Evolutionary conservation across 1,140 invertebrate genomes (phyloP), one percentile per base, ranked within the genome.

Genomic region (Drusus annulatus): DNA sequence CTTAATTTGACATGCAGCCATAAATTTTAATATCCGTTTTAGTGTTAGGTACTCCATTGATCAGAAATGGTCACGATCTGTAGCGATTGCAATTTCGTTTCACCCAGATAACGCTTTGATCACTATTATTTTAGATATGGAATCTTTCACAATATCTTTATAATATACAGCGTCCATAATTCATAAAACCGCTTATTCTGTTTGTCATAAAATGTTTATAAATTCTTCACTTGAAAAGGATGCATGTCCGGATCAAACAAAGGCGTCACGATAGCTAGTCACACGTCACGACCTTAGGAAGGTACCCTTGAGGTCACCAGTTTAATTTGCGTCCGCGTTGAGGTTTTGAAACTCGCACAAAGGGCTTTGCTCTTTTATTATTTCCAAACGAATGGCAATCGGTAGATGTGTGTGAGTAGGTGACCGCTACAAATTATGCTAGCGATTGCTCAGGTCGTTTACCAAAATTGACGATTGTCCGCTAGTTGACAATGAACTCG

Each of bases 271-370:
- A 16, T 23, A 17, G 17, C 36, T 45, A 13, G 36, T 25, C 51
- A 76, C 62, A 76, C 51, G 36, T 76, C 74, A 76, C 74, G 74
- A 76, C 74, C 74, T 58, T 25, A 54, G 50, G 54, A 45, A 58
- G 62, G 15, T 45, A 13, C 8, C 16, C 19, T 36, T 76, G 74
- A 76, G 52, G 52, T 76, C 74, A 76, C 54, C 52, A 58, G 50
- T 25, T 13, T 76, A 45, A 45, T 45, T 13, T 45, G 10, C 13
- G 10, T 45, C 36, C 36, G 13, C 36, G 36, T 45, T 45, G 36
- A 45, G 36, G 36, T 76, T 56, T 65, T 28, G 5, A 17, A n/a
- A 17, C 58, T 19, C 19, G 56, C 17, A 60, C 56, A 60, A 60
- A 60, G 56, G 56, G 56, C 19, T 8, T 23, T 17, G 56, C 56